Percentiles rank a stretch among this genome's conserved stretches.
phyloP scores from a whole-genome alignment of 2,113 vertebrate species.

The Diadophis punctatus region DNA sequence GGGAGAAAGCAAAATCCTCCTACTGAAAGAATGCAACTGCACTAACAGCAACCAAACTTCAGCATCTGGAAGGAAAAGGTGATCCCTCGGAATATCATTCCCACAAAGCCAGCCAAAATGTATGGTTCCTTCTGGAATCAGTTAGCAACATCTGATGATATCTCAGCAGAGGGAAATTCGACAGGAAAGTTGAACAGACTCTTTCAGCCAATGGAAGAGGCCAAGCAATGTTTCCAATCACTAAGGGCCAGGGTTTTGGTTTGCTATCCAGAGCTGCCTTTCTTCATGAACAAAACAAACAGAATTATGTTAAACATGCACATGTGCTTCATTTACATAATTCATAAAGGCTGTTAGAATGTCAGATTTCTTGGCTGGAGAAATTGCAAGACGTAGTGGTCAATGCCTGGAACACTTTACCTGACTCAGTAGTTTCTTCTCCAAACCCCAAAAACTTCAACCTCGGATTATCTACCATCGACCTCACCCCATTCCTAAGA shows the following conservation, averaged over 20 bases:
- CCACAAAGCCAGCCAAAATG: neutral
- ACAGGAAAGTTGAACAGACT: neutral
- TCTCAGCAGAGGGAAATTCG: neutral
- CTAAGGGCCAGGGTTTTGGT: neutral
- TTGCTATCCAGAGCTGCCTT: neutral
- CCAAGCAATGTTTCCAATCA: neutral
- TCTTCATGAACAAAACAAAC: neutral
- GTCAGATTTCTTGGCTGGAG: neutral
- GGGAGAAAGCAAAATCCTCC: conserved; percentile 17
- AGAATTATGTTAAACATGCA: neutral
- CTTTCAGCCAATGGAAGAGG: neutral
- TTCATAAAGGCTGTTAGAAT: neutral
- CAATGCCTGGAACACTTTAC: too few relatives aligned
- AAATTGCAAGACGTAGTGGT: neutral
- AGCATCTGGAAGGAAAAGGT: neutral
- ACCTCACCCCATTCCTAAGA: too few relatives aligned
- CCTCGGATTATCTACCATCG: too few relatives aligned
- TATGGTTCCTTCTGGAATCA: neutral
- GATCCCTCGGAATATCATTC: neutral
- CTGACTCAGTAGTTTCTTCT: too few relatives aligned
- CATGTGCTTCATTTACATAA: neutral
- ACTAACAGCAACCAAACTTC: neutral
- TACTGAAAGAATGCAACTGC: conserved; percentile 18
- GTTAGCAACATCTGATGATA: neutral
- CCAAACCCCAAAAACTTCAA: too few relatives aligned